Evolutionary conservation across 2,888 invertebrate genomes (phyloP).

Genomic region (Aleiodes alternator): DNA sequence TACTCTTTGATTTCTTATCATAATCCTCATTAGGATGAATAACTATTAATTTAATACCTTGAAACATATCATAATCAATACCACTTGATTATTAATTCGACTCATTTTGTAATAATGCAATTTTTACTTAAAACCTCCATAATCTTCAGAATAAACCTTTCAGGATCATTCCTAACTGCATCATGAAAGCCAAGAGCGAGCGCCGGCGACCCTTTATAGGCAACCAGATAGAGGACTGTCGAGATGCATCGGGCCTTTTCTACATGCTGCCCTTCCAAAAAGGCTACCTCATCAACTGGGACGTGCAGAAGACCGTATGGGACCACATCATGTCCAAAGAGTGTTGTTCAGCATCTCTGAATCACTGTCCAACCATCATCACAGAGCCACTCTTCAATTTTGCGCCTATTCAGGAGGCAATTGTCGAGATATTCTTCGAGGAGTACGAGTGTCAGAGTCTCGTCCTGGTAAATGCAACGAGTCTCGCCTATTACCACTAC

Average conservation of each 20-base stretch:
- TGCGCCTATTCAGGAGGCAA: conserved; percentile 92
- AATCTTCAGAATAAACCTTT: not conserved
- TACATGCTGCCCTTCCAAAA: conserved; percentile 96
- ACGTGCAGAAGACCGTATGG: conserved; percentile 96
- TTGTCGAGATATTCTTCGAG: conserved; percentile 97
- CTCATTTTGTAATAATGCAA: not conserved
- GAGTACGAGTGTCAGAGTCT: conserved; percentile 94
- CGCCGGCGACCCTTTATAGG: conserved; percentile 94
- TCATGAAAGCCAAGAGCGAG: conserved; percentile 99
- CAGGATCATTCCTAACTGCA: conserved; percentile 92
- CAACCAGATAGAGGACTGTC: conserved; percentile 96
- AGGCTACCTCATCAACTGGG: conserved; percentile 97
- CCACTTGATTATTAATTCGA: too few relatives aligned
- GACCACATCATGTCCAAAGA: conserved; percentile 95
- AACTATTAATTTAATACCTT: too few relatives aligned
- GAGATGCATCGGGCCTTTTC: conserved; percentile 96
- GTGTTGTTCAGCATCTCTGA: conserved; percentile 85
- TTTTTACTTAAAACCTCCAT: not conserved
- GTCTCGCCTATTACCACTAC: conserved; percentile 86
- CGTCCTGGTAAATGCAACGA: conserved; percentile 87
- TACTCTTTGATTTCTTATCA: too few relatives aligned
- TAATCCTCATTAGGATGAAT: too few relatives aligned
- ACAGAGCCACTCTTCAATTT: conserved; percentile 98
- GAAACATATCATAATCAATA: too few relatives aligned
- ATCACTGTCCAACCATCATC: conserved; percentile 87